Conservation (phyloP, 2,888 invertebrate species). For the Craniophora ligustri region DNA sequence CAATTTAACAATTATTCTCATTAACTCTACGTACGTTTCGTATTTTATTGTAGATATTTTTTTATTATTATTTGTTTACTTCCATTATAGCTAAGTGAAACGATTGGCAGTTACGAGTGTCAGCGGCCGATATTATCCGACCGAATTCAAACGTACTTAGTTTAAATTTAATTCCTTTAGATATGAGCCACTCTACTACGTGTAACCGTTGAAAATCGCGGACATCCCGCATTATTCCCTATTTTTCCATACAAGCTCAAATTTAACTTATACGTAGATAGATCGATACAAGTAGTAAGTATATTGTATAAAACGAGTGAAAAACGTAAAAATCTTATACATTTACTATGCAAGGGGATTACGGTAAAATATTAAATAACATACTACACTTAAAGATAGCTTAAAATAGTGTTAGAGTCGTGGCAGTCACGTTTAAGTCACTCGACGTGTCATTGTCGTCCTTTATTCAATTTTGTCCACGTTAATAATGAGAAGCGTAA, state of each 20-base stretch:
- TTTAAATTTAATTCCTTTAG: conserved; percentile 54
- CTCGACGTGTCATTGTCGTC: conserved; percentile 31
- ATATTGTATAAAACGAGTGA: conserved; percentile 88
- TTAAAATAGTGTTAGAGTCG: conserved; percentile 79
- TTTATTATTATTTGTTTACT: conserved; percentile 67
- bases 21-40: conserved; percentile 80
- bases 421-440: conserved; percentile 57
- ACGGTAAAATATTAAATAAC: conserved; percentile 83
- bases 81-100: conserved; percentile 74
- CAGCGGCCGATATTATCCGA: conserved; percentile 58
- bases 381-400: conserved; percentile 87
- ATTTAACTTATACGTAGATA: conserved; percentile 85
- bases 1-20: conserved; percentile 82
- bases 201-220: conserved; percentile 65
- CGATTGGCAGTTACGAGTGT: conserved; percentile 81
- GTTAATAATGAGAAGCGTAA: conserved; percentile 51
- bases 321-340: conserved; percentile 86
- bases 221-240: conserved; percentile 62
- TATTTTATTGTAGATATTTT: conserved; percentile 62
- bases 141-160: conserved; percentile 60
- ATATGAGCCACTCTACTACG: conserved; percentile 63
- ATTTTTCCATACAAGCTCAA: conserved; percentile 85
- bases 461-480: conserved; percentile 38
- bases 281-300: conserved; percentile 80
- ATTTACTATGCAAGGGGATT: conserved; percentile 83